These are phyloP conservation scores for Schizopygopsis pylzovi DNA, from an alignment of 2,797 vertebrate genomes.

Conservation along the genomic window DNA sequence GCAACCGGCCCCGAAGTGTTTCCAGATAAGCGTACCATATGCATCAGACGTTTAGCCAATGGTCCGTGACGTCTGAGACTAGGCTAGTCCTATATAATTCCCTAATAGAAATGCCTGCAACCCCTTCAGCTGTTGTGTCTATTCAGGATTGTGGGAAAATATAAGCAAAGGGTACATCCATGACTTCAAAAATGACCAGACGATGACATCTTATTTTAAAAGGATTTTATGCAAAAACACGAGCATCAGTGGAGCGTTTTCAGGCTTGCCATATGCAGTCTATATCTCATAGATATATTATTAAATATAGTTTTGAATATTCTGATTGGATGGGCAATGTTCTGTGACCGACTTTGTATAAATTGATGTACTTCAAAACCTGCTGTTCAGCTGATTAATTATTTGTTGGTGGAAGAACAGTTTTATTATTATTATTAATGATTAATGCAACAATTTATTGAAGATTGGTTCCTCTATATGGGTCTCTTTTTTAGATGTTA, in stretches of 20 bases:
- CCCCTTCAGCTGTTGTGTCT: not conserved
- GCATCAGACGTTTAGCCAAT: too few species aligned
- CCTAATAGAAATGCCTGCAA: not conserved
- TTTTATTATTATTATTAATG: not conserved
- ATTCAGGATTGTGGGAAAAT: not conserved
- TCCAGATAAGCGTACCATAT: too few species aligned
- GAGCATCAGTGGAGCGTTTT: not conserved
- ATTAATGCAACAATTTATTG: not conserved
- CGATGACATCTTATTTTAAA: not conserved
- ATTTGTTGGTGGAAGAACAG: not conserved
- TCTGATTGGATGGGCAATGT: not conserved
- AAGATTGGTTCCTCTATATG: not conserved
- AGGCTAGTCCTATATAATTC: not conserved
- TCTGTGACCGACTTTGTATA: not conserved
- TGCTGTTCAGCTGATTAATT: not conserved
- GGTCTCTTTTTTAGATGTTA: not conserved
- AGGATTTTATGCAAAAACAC: not conserved
- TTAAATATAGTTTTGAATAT: not conserved
- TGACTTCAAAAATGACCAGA: not conserved
- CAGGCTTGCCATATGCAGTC: not conserved
- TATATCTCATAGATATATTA: not conserved
- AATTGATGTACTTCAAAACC: not conserved
- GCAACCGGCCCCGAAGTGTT: too few species aligned
- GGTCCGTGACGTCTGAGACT: too few species aligned
- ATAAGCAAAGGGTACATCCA: not conserved